Conservation (phyloP, 2,888 invertebrate genomes). For the Drosophila mimetica region DNA sequence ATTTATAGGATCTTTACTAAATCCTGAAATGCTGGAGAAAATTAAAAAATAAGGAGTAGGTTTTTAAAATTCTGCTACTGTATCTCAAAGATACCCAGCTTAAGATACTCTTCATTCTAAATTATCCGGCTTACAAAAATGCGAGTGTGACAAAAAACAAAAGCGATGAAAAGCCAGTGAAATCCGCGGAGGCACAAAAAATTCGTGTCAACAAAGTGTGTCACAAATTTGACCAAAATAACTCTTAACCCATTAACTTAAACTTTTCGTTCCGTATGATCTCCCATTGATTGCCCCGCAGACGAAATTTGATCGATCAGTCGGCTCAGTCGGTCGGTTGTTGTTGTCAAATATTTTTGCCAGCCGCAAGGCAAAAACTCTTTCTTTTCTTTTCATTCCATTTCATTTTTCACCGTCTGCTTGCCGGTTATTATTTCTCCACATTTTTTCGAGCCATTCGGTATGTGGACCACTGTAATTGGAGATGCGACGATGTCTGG, state of each 20-base stretch:
- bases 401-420: conserved; percentile 28
- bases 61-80: neutral
- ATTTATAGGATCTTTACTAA: no score
- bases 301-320: conserved; percentile 73
- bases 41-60: no score
- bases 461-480: conserved; percentile 70
- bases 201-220: conserved; percentile 57
- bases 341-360: conserved; percentile 35
- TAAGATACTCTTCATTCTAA: neutral
- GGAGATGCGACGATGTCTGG: conserved; percentile 65
- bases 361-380: conserved; percentile 45
- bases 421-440: conserved; percentile 54
- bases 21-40: no score
- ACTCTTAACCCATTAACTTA: conserved; percentile 64
- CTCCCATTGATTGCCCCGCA: conserved; percentile 44
- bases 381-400: conserved; percentile 39
- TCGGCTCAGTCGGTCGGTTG: conserved; percentile 1
- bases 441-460: conserved; percentile 56
- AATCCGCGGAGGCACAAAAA: conserved; percentile 23
- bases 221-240: conserved; percentile 69
- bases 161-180: conserved; percentile 20
- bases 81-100: neutral
- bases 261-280: conserved; percentile 37
- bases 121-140: conserved; percentile 8
- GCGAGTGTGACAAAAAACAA: conserved; percentile 19